Conservation (phyloP, 2,113 vertebrate species). For the Malaclemys terrapin region DNA sequence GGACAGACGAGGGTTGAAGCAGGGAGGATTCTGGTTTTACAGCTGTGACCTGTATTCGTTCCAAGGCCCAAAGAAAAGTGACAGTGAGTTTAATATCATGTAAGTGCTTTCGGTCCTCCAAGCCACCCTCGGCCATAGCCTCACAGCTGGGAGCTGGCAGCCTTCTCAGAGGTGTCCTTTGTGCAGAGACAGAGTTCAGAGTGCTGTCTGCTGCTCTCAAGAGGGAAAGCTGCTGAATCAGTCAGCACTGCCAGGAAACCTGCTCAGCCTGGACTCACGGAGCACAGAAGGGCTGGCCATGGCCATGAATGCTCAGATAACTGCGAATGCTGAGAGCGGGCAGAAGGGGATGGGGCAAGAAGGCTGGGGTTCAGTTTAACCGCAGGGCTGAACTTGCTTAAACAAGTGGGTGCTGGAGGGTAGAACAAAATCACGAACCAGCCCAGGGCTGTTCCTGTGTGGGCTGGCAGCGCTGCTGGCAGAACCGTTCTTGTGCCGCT, state of each 20-base stretch:
- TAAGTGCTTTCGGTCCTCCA: accelerated
- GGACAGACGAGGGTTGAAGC: neutral
- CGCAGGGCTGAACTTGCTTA: neutral
- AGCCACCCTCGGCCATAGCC: neutral
- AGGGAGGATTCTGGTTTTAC: neutral
- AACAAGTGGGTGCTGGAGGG: neutral
- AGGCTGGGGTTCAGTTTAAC: too few species aligned
- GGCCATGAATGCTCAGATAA: neutral
- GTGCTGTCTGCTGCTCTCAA: neutral
- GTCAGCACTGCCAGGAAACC: neutral
- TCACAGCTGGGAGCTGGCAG: neutral
- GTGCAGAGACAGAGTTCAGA: neutral
- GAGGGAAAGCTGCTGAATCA: neutral
- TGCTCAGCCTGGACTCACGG: neutral
- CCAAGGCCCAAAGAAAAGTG: neutral
- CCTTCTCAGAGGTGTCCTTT: neutral
- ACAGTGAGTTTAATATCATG: neutral
- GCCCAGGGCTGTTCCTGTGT: neutral
- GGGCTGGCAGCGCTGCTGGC: neutral
- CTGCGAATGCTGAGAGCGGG: neutral
- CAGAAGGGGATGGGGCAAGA: neutral
- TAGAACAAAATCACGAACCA: neutral
- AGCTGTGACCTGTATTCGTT: neutral
- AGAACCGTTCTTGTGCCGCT: neutral
- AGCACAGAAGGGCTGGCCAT: too few species aligned